Evolutionary conservation across 2,888 invertebrate species (phyloP).

Genomic region (Cryptophagus acutangulus): DNA sequence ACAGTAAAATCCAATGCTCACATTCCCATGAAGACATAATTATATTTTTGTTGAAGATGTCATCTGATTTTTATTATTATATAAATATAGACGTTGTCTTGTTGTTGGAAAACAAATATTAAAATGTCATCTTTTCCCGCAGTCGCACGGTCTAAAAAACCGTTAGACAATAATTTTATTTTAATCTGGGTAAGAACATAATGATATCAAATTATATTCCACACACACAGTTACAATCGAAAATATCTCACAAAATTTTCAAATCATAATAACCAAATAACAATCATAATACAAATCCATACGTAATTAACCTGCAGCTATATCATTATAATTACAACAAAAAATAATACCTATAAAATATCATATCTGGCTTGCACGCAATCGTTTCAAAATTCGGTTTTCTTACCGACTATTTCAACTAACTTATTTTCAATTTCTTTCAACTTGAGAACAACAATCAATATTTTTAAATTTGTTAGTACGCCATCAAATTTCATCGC

Average conservation of each 20-base stretch:
- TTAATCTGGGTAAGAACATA: constrained; percentile 8
- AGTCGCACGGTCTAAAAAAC: constrained; percentile 9
- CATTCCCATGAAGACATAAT: constrained; percentile 23
- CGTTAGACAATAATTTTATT: constrained; percentile 9
- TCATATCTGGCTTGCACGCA: constrained; percentile 5
- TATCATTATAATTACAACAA: constrained; percentile 8
- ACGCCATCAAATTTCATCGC: too few species aligned
- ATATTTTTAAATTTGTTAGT: too few species aligned
- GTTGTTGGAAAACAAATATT: constrained; percentile 7
- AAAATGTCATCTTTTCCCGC: constrained; percentile 4
- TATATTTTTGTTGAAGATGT: constrained; percentile 11
- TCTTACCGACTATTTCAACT: too few species aligned
- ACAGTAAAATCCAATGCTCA: constrained; percentile 12
- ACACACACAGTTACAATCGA: constrained; percentile 8
- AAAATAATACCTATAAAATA: constrained; percentile 9
- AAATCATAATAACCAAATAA: too few species aligned
- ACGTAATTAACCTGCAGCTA: constrained; percentile 8
- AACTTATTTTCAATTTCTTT: too few species aligned
- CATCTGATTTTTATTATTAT: constrained; percentile 8
- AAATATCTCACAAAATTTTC: constrained; percentile 9
- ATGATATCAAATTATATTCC: constrained; percentile 8
- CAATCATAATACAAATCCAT: constrained; percentile 6
- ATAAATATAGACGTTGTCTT: constrained; percentile 5
- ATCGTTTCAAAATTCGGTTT: too few species aligned
- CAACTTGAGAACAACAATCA: too few species aligned